Evolutionary conservation across 2,888 invertebrate species (phyloP).

Genomic region (Harpalus rubripes): DNA sequence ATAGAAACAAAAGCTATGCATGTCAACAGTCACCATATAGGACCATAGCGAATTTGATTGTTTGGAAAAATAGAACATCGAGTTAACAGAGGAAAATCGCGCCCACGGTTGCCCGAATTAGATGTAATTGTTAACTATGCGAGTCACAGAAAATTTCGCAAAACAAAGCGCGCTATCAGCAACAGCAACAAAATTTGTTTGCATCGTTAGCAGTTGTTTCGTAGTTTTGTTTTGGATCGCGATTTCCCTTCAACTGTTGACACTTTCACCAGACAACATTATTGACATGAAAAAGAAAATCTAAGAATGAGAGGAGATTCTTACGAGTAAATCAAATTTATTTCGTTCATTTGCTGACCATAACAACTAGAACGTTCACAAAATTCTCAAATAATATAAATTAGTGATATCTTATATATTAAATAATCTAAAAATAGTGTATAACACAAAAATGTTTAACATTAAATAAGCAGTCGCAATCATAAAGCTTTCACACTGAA

Average conservation of each 20-base stretch:
- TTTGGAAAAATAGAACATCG: conserved; percentile 44
- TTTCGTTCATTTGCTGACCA: conserved; percentile 59
- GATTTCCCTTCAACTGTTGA: conserved; percentile 53
- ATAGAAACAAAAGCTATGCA: conserved; percentile 3
- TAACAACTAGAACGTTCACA: conserved; percentile 41
- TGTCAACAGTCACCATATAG: background rate
- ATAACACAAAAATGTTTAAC: conserved; percentile 62
- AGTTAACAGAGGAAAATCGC: conserved; percentile 14
- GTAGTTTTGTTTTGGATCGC: conserved; percentile 51
- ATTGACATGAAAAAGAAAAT: conserved; percentile 57
- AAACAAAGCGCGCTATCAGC: conserved; percentile 2
- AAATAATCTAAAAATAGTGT: conserved; percentile 63
- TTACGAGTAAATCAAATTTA: conserved; percentile 60
- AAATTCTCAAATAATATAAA: conserved; percentile 46
- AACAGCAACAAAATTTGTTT: conserved; percentile 50
- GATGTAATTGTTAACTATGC: conserved; percentile 42
- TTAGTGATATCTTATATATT: conserved; percentile 64
- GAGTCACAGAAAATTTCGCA: conserved; percentile 31
- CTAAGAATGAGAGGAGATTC: background rate
- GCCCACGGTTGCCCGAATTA: conserved; percentile 4
- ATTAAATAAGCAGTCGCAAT: conserved; percentile 65
- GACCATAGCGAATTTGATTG: background rate
- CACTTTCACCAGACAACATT: conserved; percentile 58
- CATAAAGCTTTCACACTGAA: conserved; percentile 63
- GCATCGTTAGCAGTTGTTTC: conserved; percentile 25